Conservation (phyloP, 2,888 invertebrate species). For the Apodemia hepburni region DNA sequence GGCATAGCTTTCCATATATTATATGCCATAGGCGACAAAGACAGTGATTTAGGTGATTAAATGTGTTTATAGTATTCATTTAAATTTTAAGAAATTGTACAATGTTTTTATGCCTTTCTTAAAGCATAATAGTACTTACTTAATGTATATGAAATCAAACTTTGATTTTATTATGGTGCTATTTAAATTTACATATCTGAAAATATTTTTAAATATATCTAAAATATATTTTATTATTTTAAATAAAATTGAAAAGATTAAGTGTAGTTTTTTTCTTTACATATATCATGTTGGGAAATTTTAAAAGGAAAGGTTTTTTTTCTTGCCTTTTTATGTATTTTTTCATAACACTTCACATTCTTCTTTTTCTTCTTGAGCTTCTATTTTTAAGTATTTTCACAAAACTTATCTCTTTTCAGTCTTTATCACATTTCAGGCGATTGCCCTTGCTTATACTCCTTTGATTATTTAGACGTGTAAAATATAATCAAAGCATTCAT, state of each 20-base stretch:
- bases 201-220: conserved; percentile 15
- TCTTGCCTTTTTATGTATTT: too few relatives aligned
- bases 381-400: too few relatives aligned
- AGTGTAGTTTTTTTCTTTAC: background rate
- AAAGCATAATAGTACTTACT: conserved; percentile 33
- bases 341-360: too few relatives aligned
- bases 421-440: too few relatives aligned
- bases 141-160: conserved; percentile 25
- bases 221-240: conserved; percentile 20
- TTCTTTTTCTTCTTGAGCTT: too few relatives aligned
- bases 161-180: conserved; percentile 39
- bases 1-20: conserved; percentile 87
- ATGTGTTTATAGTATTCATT: conserved; percentile 15
- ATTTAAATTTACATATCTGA: conserved; percentile 20
- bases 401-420: too few relatives aligned
- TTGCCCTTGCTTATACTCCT: too few relatives aligned
- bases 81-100: conserved; percentile 3
- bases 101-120: background rate
- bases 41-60: conserved; percentile 86
- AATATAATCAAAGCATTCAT: too few relatives aligned
- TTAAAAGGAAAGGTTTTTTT: too few relatives aligned
- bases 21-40: conserved; percentile 86
- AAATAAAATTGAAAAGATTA: conserved; percentile 19
- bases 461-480: too few relatives aligned
- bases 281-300: background rate